Evolutionary conservation across 2,797 vertebrate species (phyloP).

Genomic region (Pangasius djambal): DNA sequence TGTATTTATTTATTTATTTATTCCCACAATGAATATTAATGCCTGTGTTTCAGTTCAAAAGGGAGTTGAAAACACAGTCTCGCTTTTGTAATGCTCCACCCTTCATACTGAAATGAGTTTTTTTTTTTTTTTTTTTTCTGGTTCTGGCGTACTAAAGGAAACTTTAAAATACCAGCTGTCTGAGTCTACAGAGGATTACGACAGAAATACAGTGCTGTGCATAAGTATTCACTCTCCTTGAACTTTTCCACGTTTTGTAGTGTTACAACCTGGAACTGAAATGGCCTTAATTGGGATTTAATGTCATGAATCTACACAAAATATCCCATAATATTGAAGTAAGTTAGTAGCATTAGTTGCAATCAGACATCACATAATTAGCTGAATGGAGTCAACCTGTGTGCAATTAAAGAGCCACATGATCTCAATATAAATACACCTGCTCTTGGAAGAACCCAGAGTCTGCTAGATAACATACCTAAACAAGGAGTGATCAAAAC

Average conservation of each 20-base stretch:
- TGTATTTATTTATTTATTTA: not conserved
- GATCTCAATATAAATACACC: not conserved
- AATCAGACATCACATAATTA: not conserved
- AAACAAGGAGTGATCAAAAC: not conserved
- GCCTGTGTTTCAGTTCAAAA: slow-evolving; percentile 9
- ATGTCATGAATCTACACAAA: not conserved
- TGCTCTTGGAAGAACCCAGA: not conserved
- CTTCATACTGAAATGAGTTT: not conserved
- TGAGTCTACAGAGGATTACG: not conserved
- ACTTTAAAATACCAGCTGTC: not conserved
- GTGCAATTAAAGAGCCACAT: not conserved
- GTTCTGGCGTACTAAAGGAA: not conserved
- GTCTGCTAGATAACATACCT: not conserved
- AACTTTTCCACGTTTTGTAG: not conserved
- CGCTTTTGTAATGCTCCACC: not conserved
- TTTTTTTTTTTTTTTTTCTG: not conserved
- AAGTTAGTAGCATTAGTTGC: no score
- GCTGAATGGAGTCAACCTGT: not conserved
- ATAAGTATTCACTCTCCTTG: not conserved
- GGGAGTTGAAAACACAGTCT: not conserved
- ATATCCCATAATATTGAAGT: not conserved
- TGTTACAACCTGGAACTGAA: not conserved
- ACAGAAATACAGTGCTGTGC: not conserved
- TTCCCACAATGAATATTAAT: slow-evolving; percentile 36
- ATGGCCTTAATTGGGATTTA: not conserved